These are phyloP conservation scores for Lasius platythorax DNA, from an alignment of 2,888 invertebrate genomes.

Conservation along the genomic window DNA sequence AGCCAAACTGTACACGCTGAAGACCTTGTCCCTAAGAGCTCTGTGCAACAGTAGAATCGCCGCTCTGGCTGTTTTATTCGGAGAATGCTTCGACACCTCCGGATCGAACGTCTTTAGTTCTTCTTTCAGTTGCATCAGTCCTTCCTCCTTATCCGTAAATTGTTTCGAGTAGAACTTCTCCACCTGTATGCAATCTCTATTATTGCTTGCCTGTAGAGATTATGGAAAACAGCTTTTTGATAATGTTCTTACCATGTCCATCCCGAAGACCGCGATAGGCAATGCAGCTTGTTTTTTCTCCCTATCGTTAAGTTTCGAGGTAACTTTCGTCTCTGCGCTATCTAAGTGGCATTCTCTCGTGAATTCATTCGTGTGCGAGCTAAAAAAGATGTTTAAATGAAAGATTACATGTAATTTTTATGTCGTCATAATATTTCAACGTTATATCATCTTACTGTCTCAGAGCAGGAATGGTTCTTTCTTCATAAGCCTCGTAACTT, in stretches of 20 bases:
- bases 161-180: slow-evolving; percentile 97
- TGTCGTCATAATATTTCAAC: not conserved
- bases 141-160: slow-evolving; percentile 96
- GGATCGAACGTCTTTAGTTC: slow-evolving; percentile 86
- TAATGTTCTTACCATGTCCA: slow-evolving; percentile 90
- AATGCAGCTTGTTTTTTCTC: slow-evolving; percentile 95
- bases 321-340: slow-evolving; percentile 86
- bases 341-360: slow-evolving; percentile 90
- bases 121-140: slow-evolving; percentile 90
- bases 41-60: slow-evolving; percentile 93
- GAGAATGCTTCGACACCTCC: slow-evolving; percentile 86
- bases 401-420: not conserved
- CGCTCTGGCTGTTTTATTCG: slow-evolving; percentile 94
- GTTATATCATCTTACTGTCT: slow-evolving; percentile 90
- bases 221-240: not conserved
- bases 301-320: slow-evolving; percentile 90
- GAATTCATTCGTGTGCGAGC: slow-evolving; percentile 94
- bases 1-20: slow-evolving; percentile 94
- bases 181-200: slow-evolving; percentile 87
- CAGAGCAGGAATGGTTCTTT: slow-evolving; percentile 93
- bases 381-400: slow-evolving; percentile 83
- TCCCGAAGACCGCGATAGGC: slow-evolving; percentile 96
- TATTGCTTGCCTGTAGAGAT: not conserved
- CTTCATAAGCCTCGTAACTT: slow-evolving; percentile 95
- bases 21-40: slow-evolving; percentile 94